Conservation (phyloP, 2,888 invertebrate genomes). For the Pammene fasciana region DNA sequence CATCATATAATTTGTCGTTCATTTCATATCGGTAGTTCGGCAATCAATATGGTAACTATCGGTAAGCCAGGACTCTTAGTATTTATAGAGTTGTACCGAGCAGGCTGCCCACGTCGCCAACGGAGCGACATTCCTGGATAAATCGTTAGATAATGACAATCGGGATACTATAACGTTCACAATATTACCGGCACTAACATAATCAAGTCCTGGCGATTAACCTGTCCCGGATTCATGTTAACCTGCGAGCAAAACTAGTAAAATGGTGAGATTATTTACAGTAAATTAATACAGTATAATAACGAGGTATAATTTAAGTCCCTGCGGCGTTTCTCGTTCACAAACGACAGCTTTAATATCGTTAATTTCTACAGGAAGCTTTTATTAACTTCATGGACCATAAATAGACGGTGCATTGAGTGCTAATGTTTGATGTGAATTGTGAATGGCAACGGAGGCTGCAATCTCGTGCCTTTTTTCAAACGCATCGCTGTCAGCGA, state of each 20-base stretch:
- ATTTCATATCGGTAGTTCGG: background rate
- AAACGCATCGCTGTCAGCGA: background rate
- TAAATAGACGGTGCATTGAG: conserved; percentile 27
- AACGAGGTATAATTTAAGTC: conserved; percentile 19
- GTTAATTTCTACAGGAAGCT: conserved; percentile 22
- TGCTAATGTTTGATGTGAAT: conserved; percentile 30
- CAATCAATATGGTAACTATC: conserved; percentile 8
- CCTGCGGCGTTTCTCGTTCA: conserved; percentile 11
- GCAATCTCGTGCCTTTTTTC: conserved; percentile 35
- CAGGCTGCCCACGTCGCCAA: conserved; percentile 50
- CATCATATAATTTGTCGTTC: background rate
- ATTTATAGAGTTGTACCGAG: conserved; percentile 57
- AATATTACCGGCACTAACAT: conserved; percentile 20
- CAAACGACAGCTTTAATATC: conserved; percentile 14
- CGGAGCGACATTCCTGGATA: conserved; percentile 60
- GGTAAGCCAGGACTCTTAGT: conserved; percentile 24
- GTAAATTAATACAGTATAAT: conserved; percentile 28
- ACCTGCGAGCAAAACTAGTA: conserved; percentile 15
- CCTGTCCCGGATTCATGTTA: conserved; percentile 15
- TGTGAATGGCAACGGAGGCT: conserved; percentile 49
- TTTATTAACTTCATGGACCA: conserved; percentile 20
- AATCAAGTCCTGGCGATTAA: conserved; percentile 20
- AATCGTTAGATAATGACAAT: conserved; percentile 54
- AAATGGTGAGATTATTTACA: conserved; percentile 31
- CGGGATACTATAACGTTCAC: conserved; percentile 21